Evolutionary conservation across 1,140 invertebrate genomes (phyloP).

Genomic region (Octopus sinensis): DNA sequence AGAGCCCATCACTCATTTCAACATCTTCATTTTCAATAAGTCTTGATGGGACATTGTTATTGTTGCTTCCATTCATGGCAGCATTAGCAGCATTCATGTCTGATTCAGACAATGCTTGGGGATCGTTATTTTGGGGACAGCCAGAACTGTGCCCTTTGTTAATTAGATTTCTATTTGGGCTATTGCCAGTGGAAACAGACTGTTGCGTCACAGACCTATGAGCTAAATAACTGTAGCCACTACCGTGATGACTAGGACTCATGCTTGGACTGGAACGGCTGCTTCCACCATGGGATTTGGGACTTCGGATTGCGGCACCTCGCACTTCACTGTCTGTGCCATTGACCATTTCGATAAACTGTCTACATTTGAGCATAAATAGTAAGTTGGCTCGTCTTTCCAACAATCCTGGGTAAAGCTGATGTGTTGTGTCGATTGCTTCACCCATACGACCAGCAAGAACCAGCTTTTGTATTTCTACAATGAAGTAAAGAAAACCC

Average conservation of each 20-base stretch:
- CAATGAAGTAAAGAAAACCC: conserved; percentile 22
- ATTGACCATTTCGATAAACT: conserved; percentile 85
- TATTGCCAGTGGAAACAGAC: conserved; percentile 44
- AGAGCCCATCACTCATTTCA: conserved; percentile 62
- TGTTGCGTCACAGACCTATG: conserved; percentile 22
- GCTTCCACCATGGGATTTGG: conserved; percentile 37
- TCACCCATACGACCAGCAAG: conserved; percentile 88
- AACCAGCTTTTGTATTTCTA: conserved; percentile 91
- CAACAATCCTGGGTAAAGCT: conserved; percentile 85
- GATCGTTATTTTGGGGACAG: conserved; percentile 27
- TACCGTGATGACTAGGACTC: conserved; percentile 35
- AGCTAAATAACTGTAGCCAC: conserved; percentile 29
- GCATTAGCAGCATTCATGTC: conserved; percentile 61
- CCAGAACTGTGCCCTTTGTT: conserved; percentile 32
- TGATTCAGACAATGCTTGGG: conserved; percentile 52
- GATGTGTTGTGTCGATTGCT: conserved; percentile 84
- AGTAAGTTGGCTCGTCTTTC: conserved; percentile 85
- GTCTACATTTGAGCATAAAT: conserved; percentile 92
- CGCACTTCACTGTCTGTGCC: conserved; percentile 59
- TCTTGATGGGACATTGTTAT: conserved; percentile 20
- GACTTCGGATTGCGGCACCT: conserved; percentile 44
- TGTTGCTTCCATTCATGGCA: conserved; percentile 46
- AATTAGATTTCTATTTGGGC: conserved; percentile 45
- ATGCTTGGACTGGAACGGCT: conserved; percentile 42
- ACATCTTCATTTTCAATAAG: conserved; percentile 60